Conservation (phyloP, 2,113 vertebrate genomes). For the Bolborhynchus lineola region DNA sequence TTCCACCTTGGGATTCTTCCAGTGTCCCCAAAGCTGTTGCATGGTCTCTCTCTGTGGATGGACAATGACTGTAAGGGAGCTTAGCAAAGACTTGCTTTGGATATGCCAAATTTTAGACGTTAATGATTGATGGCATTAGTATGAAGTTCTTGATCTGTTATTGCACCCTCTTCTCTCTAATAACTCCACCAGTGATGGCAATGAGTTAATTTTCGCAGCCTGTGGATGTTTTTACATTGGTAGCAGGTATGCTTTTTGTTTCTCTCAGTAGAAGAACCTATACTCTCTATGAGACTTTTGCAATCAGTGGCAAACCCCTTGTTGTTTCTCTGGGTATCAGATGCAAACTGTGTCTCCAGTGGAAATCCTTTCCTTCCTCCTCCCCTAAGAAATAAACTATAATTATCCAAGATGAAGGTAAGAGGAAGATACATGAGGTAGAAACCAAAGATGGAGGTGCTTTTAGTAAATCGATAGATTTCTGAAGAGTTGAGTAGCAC, state of each 20-base stretch:
- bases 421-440: not conserved
- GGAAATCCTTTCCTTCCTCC: not conserved
- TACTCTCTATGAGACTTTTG: not conserved
- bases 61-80: not conserved
- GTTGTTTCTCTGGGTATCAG: not conserved
- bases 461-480: not conserved
- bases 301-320: not conserved
- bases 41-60: not conserved
- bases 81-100: not conserved
- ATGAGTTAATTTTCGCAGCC: not conserved
- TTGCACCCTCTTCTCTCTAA: not conserved
- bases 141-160: not conserved
- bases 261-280: not conserved
- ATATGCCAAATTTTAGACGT: not conserved
- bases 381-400: not conserved
- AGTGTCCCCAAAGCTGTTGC: not conserved
- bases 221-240: not conserved
- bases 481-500: not conserved
- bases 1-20: slow-evolving; percentile 18
- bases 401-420: not conserved
- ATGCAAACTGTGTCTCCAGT: not conserved
- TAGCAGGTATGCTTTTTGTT: not conserved
- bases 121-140: not conserved
- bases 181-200: not conserved
- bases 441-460: not conserved